Conservation (phyloP, 2,113 vertebrate genomes). For the Phylloscopus trochilus region DNA sequence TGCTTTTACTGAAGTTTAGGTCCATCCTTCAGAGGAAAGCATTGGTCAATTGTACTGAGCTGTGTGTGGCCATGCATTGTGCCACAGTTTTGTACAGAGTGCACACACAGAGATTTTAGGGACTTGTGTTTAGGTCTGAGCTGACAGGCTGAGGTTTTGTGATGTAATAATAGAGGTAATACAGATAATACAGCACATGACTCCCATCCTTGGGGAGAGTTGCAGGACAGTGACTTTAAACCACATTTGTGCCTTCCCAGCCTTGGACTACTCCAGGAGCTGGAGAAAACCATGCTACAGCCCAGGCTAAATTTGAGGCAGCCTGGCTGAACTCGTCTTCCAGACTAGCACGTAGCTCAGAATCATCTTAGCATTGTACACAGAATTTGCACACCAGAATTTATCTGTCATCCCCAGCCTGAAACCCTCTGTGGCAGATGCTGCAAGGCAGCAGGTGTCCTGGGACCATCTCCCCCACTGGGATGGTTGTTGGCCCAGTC, state of each 20-base stretch:
- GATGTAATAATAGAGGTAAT: not conserved
- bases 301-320: not conserved
- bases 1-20: not conserved
- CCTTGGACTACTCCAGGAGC: not conserved
- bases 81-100: not conserved
- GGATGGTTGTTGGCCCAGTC: not conserved
- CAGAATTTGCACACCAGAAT: not conserved
- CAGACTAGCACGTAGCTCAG: not conserved
- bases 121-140: not conserved
- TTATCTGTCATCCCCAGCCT: not conserved
- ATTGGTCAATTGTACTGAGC: not conserved
- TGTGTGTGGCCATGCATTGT: not conserved
- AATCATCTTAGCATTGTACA: not conserved
- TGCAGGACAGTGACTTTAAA: not conserved
- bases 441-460: not conserved
- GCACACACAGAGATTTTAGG: not conserved
- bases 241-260: not conserved
- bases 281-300: not conserved
- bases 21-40: not conserved
- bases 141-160: not conserved
- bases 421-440: not conserved
- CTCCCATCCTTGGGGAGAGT: not conserved
- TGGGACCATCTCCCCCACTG: not conserved
- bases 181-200: not conserved
- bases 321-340: rapidly evolving